Base-by-base conservation (phyloP, 2,797 vertebrate species). In the Enteromius viviparus region DNA sequence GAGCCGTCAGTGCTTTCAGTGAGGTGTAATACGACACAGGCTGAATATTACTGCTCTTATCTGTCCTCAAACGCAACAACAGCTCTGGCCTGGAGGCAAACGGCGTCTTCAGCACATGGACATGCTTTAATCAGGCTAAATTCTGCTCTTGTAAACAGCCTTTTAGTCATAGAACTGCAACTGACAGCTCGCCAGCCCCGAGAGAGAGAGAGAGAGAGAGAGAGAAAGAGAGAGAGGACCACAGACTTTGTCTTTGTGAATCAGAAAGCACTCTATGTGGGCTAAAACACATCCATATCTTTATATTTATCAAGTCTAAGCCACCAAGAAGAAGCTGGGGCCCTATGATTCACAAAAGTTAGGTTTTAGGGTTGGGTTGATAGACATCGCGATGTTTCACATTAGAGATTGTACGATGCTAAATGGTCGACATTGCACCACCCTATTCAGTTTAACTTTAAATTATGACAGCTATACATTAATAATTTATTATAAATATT, bases 51-150 rank as follows among this genome's bases (percentile, higher is more conserved):
- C 9, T 2, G 11, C 26, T 81, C 79, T 81, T 81, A 81, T 81
- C 79, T 81, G 68, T 71, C n/a, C 68, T 81, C 47, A 32, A 75
- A 72, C 15, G 7, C 76, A 62, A 75, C 81, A 76, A 23, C 83
- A 84, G 58, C 77, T 84, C 70, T 70, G 64, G 51, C 71, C 71
- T 55, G 40, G 17, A 76, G 78, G 55, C 62, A 17, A 79, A 71
- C 58, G n/a, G 34, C 32, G 7, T 80, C 70, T 76, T 32, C 19
- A 55, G 55, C 74, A 76, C 71, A 76, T 3, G 37, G 71, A n/a
- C 60, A 76, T 29, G 40, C 79, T 81, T 81, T 81, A 74, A 74
- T 64, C 69, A 74, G 79, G 66, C 66, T 58, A 80, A 55, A 80
- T 80, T 71, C 53, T 6, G 78, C 66, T 60, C 69, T 64, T 72